Conservation (phyloP, 2,113 vertebrate species). For the Hippocampus zosterae region DNA sequence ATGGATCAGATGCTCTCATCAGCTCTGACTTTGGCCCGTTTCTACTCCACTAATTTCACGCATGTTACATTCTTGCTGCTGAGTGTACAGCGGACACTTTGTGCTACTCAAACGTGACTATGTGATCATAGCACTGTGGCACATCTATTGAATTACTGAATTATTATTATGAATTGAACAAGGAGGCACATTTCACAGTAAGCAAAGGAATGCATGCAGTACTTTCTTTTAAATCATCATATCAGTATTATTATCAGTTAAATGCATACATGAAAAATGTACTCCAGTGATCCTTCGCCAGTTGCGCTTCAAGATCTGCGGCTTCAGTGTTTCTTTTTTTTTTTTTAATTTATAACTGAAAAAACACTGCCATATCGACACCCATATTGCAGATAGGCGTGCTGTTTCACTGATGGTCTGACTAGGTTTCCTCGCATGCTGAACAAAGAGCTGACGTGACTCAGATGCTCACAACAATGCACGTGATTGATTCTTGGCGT, state of each 20-base stretch:
- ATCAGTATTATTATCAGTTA: neutral
- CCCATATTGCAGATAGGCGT: too few relatives aligned
- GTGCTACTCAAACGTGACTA: neutral
- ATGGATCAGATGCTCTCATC: conserved; percentile 23
- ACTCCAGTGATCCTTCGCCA: too few relatives aligned
- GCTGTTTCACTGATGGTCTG: too few relatives aligned
- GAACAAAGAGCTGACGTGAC: too few relatives aligned
- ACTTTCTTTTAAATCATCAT: neutral
- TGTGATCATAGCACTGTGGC: neutral
- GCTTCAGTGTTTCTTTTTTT: too few relatives aligned
- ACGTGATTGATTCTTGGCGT: too few relatives aligned
- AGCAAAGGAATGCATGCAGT: neutral
- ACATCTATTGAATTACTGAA: neutral
- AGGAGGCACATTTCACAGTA: neutral
- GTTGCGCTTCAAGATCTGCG: too few relatives aligned
- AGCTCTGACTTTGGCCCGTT: conserved; percentile 9
- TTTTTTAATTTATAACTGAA: too few relatives aligned
- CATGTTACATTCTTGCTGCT: neutral
- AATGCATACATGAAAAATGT: neutral
- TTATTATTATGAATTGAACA: neutral
- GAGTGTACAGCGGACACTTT: neutral
- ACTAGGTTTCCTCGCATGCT: too few relatives aligned
- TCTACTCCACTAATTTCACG: conserved; percentile 6
- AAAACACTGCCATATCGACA: too few relatives aligned
- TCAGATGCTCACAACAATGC: too few relatives aligned